Evolutionary conservation across 2,797 vertebrate species (phyloP).

Genomic region (Sebastes goodei): DNA sequence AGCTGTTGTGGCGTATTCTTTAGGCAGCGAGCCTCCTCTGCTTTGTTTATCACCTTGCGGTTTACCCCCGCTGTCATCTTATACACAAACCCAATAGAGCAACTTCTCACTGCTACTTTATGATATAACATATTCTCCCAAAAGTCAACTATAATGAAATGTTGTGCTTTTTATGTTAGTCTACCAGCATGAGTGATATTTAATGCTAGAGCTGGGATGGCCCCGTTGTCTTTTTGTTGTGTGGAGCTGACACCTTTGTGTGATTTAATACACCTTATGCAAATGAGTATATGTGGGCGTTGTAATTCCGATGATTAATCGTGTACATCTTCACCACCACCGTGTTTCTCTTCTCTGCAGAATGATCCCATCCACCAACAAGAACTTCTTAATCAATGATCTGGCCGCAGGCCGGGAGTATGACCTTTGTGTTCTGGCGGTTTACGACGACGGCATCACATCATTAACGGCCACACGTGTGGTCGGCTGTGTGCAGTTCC

Average conservation of each 20-base stretch:
- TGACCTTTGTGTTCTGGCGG: constrained; percentile 89
- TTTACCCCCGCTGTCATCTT: constrained; percentile 51
- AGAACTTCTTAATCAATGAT: constrained; percentile 92
- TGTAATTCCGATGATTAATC: constrained; percentile 45
- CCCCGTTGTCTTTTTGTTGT: constrained; percentile 36
- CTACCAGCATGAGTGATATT: constrained; percentile 26
- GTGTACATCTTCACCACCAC: constrained; percentile 29
- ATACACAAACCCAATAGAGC: constrained; percentile 27
- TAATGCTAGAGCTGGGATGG: constrained; percentile 4
- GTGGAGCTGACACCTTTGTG: constrained; percentile 33
- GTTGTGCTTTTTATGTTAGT: constrained; percentile 33
- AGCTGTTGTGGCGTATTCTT: constrained; percentile 57
- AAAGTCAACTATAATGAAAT: constrained; percentile 49
- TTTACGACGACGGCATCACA: constrained; percentile 92
- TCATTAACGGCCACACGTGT: constrained; percentile 88
- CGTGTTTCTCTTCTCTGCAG: constrained; percentile 69
- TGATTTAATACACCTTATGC: constrained; percentile 58
- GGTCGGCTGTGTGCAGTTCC: constrained; percentile 92
- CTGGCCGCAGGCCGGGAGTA: constrained; percentile 91
- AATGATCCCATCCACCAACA: constrained; percentile 92
- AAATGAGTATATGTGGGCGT: constrained; percentile 48
- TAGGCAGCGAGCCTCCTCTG: constrained; percentile 30
- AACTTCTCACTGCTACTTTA: constrained; percentile 36
- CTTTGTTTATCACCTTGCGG: constrained; percentile 59
- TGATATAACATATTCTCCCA: constrained; percentile 21